A percentile compares a stretch with the other conserved stretches of the same genome.
Conservation (phyloP, 2,888 invertebrate genomes). For the Sicus ferrugineus region DNA sequence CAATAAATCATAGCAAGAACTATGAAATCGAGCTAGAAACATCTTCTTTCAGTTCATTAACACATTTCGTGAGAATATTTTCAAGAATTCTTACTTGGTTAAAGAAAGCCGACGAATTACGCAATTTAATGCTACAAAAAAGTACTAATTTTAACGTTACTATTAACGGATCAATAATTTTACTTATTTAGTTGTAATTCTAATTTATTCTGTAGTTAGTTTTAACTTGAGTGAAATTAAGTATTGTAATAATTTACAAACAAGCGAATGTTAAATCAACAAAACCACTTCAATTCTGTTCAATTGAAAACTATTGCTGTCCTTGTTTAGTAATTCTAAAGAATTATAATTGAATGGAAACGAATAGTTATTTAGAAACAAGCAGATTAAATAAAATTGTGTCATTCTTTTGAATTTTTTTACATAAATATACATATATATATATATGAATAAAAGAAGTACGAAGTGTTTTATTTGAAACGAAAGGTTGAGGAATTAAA, state of each 20-base stretch:
- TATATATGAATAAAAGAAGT: constrained; percentile 21
- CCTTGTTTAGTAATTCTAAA: constrained; percentile 25
- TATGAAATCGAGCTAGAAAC: too few species aligned
- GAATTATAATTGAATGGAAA: constrained; percentile 5
- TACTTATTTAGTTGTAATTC: neutral
- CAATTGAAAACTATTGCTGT: constrained; percentile 37
- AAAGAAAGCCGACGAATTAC: too few species aligned
- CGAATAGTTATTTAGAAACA: constrained; percentile 27
- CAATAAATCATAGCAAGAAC: too few species aligned
- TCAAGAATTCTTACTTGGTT: too few species aligned
- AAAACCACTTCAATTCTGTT: too few species aligned
- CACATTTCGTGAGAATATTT: too few species aligned
- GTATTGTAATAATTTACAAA: too few species aligned
- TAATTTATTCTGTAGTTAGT: neutral
- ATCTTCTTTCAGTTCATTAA: too few species aligned
- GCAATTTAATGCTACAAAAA: too few species aligned
- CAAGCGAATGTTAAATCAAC: too few species aligned
- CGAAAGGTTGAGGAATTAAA: too few species aligned
- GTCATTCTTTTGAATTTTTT: constrained; percentile 55
- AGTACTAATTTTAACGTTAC: too few species aligned
- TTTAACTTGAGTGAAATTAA: constrained; percentile 1
- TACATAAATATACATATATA: constrained; percentile 51
- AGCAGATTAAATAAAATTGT: constrained; percentile 45
- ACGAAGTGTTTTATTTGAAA: constrained; percentile 65
- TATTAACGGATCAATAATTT: constrained; percentile 13